phyloP scores from a whole-genome alignment of 2,888 invertebrate species.

The Abrostola triplasia region DNA sequence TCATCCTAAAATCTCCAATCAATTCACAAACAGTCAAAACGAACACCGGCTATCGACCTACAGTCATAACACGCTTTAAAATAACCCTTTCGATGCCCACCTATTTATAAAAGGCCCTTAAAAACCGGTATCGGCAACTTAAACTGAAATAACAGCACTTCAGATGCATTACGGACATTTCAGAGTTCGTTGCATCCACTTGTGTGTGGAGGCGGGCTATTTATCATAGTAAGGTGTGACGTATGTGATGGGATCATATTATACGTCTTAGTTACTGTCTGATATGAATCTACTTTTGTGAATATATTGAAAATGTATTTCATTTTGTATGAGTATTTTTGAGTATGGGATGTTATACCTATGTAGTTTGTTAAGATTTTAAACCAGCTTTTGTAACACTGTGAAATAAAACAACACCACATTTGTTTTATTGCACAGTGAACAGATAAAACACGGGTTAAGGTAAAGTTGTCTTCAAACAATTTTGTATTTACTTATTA shows the following conservation, averaged over 20 bases:
- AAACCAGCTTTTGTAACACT: too few species aligned
- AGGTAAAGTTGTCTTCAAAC: too few species aligned
- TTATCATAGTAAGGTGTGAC: slow-evolving; percentile 31
- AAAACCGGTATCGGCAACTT: slow-evolving; percentile 37
- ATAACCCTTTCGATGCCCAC: slow-evolving; percentile 51
- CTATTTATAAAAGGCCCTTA: slow-evolving; percentile 50
- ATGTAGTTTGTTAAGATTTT: too few species aligned
- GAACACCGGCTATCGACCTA: slow-evolving; percentile 16
- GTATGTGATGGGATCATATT: slow-evolving; percentile 17
- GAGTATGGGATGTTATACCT: too few species aligned
- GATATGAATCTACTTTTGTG: too few species aligned
- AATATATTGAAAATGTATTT: too few species aligned
- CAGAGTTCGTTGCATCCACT: slow-evolving; percentile 57
- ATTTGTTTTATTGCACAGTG: too few species aligned
- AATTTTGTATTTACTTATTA: too few species aligned
- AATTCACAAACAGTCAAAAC: slow-evolving; percentile 12
- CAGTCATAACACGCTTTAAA: slow-evolving; percentile 27
- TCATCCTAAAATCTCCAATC: not conserved
- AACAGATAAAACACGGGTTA: too few species aligned
- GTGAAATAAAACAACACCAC: not conserved
- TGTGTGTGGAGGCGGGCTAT: slow-evolving; percentile 21
- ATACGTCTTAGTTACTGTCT: slow-evolving; percentile 6
- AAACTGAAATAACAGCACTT: slow-evolving; percentile 53
- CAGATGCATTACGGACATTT: slow-evolving; percentile 50
- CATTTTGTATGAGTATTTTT: too few species aligned